A percentile compares a stretch with the other conserved stretches of the same genome.
Conservation (phyloP, 2,113 vertebrate genomes). For the Sebastes fasciatus region DNA sequence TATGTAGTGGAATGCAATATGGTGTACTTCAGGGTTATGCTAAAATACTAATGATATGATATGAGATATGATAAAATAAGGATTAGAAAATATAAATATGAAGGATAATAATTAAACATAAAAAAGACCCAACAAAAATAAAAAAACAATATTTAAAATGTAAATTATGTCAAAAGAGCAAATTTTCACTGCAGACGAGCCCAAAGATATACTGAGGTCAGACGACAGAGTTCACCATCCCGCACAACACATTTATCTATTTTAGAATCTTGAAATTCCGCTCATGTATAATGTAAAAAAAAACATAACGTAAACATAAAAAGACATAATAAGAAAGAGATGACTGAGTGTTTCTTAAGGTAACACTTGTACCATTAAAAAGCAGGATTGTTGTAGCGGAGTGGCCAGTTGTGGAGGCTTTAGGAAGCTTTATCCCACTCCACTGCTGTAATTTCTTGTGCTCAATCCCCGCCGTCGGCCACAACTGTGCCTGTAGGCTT, state of each 20-base stretch:
- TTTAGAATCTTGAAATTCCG: not conserved
- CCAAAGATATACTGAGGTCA: too few relatives aligned
- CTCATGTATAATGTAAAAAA: not conserved
- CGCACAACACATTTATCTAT: not conserved
- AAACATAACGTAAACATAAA: not conserved
- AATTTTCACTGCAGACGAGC: too few relatives aligned
- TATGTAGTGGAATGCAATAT: not conserved
- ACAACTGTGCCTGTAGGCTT: constrained; percentile 53
- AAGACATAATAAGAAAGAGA: not conserved
- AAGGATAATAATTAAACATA: not conserved
- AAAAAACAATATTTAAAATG: too few relatives aligned
- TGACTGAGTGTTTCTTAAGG: not conserved
- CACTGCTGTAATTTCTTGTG: constrained; percentile 57
- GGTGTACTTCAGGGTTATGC: not conserved
- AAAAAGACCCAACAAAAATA: not conserved
- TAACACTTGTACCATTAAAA: not conserved
- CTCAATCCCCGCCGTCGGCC: constrained; percentile 52
- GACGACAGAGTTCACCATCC: too few relatives aligned
- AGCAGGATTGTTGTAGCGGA: not conserved
- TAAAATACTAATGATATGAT: not conserved
- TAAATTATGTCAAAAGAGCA: too few relatives aligned
- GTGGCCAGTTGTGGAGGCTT: constrained; percentile 21
- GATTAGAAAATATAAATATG: not conserved
- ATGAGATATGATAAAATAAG: too few relatives aligned
- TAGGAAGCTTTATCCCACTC: constrained; percentile 50